A percentile compares a stretch with the other conserved stretches of the same genome.
phyloP scores from a whole-genome alignment of 2,797 vertebrate species.

The Falco cherrug region DNA sequence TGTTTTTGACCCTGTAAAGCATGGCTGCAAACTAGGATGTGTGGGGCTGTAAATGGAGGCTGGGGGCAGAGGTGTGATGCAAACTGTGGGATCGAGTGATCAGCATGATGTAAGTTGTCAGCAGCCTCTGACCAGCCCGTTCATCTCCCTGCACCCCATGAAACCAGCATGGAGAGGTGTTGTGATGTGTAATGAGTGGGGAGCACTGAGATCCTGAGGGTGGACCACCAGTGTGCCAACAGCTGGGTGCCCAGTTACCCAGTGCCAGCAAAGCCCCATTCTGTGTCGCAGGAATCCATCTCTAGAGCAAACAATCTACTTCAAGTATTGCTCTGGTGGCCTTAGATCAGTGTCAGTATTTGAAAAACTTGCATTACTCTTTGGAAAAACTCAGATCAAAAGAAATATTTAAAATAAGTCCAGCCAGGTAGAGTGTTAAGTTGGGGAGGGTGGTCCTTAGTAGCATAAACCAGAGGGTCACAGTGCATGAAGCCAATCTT shows the following conservation, averaged over 20 bases:
- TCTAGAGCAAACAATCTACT: background rate
- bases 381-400: background rate
- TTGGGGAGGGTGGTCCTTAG: background rate
- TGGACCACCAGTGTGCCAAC: background rate
- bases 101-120: background rate
- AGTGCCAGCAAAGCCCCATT: background rate
- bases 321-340: background rate
- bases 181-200: background rate
- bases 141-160: background rate
- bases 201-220: background rate
- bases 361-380: background rate
- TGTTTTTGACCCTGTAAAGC: background rate
- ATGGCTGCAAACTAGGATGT: background rate
- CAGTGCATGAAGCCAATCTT: background rate
- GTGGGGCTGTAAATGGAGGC: rapidly evolving
- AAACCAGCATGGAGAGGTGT: background rate
- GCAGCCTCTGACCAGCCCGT: background rate
- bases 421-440: background rate
- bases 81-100: background rate
- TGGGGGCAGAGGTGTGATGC: background rate
- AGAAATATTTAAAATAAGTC: background rate
- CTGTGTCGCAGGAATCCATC: background rate
- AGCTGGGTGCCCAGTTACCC: background rate
- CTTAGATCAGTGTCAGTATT: background rate
- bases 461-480: background rate